phyloP scores from a whole-genome alignment of 2,113 vertebrate species.

The Thomomys bottae region DNA sequence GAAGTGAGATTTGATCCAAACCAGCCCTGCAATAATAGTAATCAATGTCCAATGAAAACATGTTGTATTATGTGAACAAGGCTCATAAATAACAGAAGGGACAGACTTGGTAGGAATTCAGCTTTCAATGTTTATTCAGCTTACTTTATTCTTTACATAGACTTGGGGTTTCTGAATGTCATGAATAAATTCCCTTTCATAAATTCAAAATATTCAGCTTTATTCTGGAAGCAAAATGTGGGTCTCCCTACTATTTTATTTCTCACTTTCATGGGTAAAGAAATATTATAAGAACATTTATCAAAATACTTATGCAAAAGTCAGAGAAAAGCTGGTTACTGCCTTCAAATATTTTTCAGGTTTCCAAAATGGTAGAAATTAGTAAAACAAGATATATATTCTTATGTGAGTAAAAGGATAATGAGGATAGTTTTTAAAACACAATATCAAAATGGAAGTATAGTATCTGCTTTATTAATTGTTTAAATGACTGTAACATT shows the following conservation, averaged over 20 bases:
- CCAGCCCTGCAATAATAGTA: constrained; percentile 48
- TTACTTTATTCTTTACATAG: not conserved
- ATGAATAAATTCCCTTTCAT: constrained; percentile 39
- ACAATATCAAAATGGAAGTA: not conserved
- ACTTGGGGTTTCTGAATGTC: not conserved
- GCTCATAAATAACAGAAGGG: not conserved
- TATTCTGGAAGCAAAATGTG: not conserved
- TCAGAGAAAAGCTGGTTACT: not conserved
- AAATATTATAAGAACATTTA: not conserved
- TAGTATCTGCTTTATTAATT: not conserved
- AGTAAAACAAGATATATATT: not conserved
- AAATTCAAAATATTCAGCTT: constrained; percentile 20
- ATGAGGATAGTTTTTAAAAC: not conserved
- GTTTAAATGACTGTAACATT: not conserved
- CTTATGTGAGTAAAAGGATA: not conserved
- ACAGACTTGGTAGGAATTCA: not conserved
- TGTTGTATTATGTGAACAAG: not conserved
- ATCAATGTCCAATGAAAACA: constrained; percentile 67
- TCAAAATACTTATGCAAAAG: not conserved
- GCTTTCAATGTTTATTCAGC: constrained; percentile 20
- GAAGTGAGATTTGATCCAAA: constrained; percentile 66
- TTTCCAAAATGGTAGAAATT: not conserved
- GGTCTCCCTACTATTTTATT: not conserved
- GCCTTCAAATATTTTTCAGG: not conserved
- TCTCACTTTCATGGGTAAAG: not conserved